Evolutionary conservation across 1,140 invertebrate species (phyloP).

Genomic region (Papilio xuthus): DNA sequence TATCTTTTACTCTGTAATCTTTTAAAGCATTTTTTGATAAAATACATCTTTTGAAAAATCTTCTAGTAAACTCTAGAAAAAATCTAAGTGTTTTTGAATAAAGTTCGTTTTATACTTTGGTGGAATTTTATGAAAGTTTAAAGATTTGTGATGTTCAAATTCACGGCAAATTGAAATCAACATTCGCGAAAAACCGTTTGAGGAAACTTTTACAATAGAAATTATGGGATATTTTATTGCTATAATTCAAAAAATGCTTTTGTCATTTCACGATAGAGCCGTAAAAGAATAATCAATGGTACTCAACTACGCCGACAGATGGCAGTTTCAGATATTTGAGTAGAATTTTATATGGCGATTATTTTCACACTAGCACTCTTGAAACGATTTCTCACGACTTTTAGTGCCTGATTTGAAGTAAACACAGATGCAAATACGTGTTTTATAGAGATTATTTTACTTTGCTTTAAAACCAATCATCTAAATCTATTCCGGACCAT

Average conservation of each 20-base stretch:
- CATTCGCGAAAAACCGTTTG: not conserved
- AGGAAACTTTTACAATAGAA: not conserved
- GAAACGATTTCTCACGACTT: not conserved
- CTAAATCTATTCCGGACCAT: too few relatives aligned
- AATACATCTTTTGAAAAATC: not conserved
- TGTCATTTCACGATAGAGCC: conserved; percentile 9
- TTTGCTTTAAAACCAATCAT: not conserved
- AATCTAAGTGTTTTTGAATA: too few relatives aligned
- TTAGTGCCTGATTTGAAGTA: not conserved
- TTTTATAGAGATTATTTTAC: not conserved
- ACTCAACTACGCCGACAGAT: conserved; percentile 5
- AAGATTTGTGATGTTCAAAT: not conserved
- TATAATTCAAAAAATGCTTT: not conserved
- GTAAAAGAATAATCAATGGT: conserved; percentile 19
- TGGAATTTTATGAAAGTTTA: not conserved
- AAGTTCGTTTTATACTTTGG: too few relatives aligned
- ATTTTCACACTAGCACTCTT: not conserved
- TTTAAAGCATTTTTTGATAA: not conserved
- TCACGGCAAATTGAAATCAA: not conserved
- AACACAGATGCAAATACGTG: not conserved
- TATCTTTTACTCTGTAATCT: conserved; percentile 34
- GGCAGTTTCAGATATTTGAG: not conserved
- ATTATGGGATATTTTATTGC: not conserved
- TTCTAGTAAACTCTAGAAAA: too few relatives aligned
- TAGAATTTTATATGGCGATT: not conserved